Evolutionary conservation across 2,797 vertebrate species (phyloP).

Genomic region (Periophthalmus magnuspinnatus): DNA sequence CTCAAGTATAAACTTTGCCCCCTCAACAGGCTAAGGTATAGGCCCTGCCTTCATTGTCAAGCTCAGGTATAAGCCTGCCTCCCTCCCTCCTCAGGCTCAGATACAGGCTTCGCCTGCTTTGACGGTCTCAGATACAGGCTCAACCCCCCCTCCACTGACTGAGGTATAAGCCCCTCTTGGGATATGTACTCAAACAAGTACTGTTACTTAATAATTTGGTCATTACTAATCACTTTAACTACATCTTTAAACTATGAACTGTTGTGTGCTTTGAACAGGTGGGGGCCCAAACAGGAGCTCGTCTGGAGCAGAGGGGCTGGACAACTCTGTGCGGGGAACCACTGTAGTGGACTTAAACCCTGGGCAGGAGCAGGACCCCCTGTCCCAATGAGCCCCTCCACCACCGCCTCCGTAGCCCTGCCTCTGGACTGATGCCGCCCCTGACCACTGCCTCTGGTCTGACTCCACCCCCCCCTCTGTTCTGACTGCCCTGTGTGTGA

Average conservation of each 20-base stretch:
- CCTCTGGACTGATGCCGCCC: neutral
- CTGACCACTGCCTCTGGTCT: neutral
- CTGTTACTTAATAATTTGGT: too few species aligned
- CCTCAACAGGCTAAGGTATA: neutral
- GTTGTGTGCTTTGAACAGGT: slow-evolving; percentile 29
- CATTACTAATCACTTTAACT: too few species aligned
- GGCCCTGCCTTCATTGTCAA: too few species aligned
- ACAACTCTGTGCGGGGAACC: slow-evolving; percentile 73
- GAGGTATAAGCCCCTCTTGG: too few species aligned
- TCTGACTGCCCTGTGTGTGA: neutral
- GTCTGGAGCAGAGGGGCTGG: slow-evolving; percentile 58
- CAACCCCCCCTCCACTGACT: too few species aligned
- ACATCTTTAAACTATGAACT: too few species aligned
- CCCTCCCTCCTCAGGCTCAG: too few species aligned
- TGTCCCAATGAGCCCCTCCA: slow-evolving; percentile 77
- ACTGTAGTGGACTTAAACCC: slow-evolving; percentile 80
- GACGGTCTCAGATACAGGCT: too few species aligned
- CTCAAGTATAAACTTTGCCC: too few species aligned
- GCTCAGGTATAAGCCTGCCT: too few species aligned
- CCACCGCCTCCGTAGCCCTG: slow-evolving; percentile 13
- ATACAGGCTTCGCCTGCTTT: too few species aligned
- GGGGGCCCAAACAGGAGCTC: slow-evolving; percentile 51
- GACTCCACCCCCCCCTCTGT: neutral
- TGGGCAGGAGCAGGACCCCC: slow-evolving; percentile 71
- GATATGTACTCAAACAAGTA: too few species aligned